Base-by-base conservation (phyloP, 1,140 invertebrate genomes). In the Hylyphantes graminicola region DNA sequence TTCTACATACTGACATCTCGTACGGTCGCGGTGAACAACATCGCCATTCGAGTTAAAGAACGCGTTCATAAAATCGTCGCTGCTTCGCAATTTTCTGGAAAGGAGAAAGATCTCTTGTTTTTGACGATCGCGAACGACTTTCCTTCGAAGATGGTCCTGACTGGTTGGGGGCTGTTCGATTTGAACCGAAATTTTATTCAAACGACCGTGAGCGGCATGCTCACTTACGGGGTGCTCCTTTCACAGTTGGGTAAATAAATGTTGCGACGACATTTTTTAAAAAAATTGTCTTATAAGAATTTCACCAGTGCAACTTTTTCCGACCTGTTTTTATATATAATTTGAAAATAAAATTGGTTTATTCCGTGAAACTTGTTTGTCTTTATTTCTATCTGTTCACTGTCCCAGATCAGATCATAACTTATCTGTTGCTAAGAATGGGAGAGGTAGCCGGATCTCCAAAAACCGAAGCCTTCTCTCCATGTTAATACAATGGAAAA, bases 171-270 rank as follows among this genome's bases (percentile, higher is more conserved):
- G 54, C 8, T 78, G 6, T 78, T 78, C 35, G 48, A 48, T 2
- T 35, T 78, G 17, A 78, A 67, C 2, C 50, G 63, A 4, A 78
- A 17, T 48, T 78, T 78, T 15, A 35, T 78, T 6, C 76, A 78
- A 13, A 67, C 35, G n/a, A 67, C 76, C 7, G 19, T 53, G 11
- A 67, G 63, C 15, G 61, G 48, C 13, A 67, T 78, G 76, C 17
- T 78, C 54, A 78, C 76, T 9, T 78, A 78, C 19, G 76, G 59
- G n/a, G 11, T 67, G 7, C n/a, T 78, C 19, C 51, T 78, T 10
- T 78, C 76, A 5, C 76, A 78, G 59, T 17, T 76, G 21, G 72
- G 17, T 8, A n/a, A 64, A 8, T 19, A 21, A 76, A 35, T 2
- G 5, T 35, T 35, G 35, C 35, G 35, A 35, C 1, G 35, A 5